Percentiles rank a stretch among this genome's conserved stretches.
phyloP scores from a whole-genome alignment of 2,888 invertebrate species.

The Scaeva pyrastri region DNA sequence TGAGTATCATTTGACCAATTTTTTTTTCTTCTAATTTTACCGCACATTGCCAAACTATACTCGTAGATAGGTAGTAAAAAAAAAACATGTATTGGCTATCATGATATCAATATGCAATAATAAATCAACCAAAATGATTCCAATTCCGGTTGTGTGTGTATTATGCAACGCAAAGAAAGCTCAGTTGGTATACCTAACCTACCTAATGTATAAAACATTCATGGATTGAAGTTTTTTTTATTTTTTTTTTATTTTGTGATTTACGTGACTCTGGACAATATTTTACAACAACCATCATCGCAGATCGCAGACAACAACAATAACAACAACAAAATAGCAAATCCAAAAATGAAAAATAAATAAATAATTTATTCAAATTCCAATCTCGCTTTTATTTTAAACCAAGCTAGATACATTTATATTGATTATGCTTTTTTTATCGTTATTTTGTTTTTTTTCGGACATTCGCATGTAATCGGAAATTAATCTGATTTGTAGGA shows the following conservation, averaged over 20 bases:
- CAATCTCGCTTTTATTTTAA: constrained; percentile 52
- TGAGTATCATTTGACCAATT: not conserved
- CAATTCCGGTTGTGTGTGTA: constrained; percentile 26
- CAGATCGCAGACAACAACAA: no score
- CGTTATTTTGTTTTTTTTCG: constrained; percentile 5
- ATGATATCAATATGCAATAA: constrained; percentile 34
- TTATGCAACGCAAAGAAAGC: constrained; percentile 65
- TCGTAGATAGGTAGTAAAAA: no score
- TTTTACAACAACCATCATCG: constrained; percentile 10
- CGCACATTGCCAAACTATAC: constrained; percentile 31
- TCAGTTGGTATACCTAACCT: constrained; percentile 14
- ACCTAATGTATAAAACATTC: constrained; percentile 18
- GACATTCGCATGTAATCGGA: constrained; percentile 42
- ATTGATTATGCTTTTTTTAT: constrained; percentile 36
- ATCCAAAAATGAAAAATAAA: constrained; percentile 1
- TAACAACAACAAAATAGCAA: not conserved
- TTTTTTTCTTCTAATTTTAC: constrained; percentile 21
- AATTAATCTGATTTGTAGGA: constrained; percentile 41
- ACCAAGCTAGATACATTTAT: constrained; percentile 15
- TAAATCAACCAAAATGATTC: constrained; percentile 43
- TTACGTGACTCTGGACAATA: constrained; percentile 47
- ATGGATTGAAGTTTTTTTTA: constrained; percentile 10
- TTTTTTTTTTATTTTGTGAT: not conserved
- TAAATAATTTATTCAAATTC: constrained; percentile 65
- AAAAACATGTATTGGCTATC: constrained; percentile 12